Percentiles rank a stretch among this genome's conserved stretches.
Conservation (phyloP, 2,797 vertebrate genomes). For the Gastrophryne carolinensis region DNA sequence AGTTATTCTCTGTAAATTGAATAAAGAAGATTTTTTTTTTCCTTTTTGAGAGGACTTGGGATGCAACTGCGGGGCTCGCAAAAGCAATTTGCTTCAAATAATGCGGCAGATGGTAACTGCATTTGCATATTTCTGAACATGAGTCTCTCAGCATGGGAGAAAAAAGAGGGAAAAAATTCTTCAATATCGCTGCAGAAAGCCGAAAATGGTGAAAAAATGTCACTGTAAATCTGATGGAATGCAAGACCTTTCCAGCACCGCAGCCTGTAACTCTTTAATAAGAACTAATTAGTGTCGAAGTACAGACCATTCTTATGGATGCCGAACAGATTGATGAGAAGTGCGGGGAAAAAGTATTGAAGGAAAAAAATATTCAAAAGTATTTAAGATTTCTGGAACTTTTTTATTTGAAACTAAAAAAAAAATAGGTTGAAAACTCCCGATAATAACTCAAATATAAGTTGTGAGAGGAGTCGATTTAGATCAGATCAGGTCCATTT, state of each 20-base stretch:
- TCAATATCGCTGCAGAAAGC: neutral
- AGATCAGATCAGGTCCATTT: no score
- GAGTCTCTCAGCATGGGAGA: constrained; percentile 32
- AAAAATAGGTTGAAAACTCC: no score
- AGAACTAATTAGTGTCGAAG: constrained; percentile 44
- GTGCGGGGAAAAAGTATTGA: neutral
- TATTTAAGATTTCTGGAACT: neutral
- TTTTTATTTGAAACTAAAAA: no score
- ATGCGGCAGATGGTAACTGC: neutral
- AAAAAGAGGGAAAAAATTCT: neutral
- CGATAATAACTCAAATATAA: no score
- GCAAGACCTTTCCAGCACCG: constrained; percentile 24
- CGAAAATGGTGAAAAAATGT: constrained; percentile 40
- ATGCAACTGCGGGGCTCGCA: constrained; percentile 13
- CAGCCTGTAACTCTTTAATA: constrained; percentile 25
- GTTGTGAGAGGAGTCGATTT: no score
- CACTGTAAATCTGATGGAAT: constrained; percentile 43
- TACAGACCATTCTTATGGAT: constrained; percentile 9
- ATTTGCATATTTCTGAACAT: constrained; percentile 45
- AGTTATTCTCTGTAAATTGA: constrained; percentile 19
- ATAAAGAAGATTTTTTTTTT: constrained; percentile 18
- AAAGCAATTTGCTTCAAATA: constrained; percentile 37
- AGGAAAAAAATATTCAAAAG: neutral
- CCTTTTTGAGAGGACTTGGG: neutral
- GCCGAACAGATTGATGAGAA: constrained; percentile 20